Percentiles rank a stretch among this genome's conserved stretches.
Evolutionary conservation across 1,140 invertebrate genomes (phyloP).

Genomic region (Conus ventricosus): DNA sequence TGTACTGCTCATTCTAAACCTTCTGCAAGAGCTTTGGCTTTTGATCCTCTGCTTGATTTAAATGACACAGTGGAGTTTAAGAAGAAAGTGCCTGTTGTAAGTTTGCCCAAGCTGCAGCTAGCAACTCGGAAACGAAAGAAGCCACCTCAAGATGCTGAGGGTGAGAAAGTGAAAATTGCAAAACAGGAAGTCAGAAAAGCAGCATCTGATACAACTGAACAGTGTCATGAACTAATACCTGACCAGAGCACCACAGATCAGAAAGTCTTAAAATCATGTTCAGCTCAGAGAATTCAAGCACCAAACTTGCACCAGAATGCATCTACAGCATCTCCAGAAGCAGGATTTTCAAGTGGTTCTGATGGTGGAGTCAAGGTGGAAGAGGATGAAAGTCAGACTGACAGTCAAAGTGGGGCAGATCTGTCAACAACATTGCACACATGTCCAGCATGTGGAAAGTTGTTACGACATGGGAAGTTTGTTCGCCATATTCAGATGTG

Average conservation of each 20-base stretch:
- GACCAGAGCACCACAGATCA: background rate
- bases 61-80: conserved; percentile 19
- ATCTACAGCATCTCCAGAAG: background rate
- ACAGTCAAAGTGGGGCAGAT: background rate
- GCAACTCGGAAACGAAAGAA: background rate
- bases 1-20: background rate
- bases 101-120: background rate
- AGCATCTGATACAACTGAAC: background rate
- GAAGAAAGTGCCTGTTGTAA: background rate
- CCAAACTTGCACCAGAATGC: background rate
- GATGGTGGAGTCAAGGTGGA: background rate
- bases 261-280: background rate
- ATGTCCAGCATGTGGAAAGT: conserved; percentile 5
- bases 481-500: background rate
- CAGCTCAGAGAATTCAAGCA: background rate
- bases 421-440: conserved; percentile 18
- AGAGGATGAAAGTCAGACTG: background rate
- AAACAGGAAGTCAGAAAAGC: background rate
- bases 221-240: background rate
- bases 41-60: background rate
- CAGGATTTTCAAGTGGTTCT: background rate
- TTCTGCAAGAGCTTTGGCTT: conserved; percentile 1
- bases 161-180: background rate
- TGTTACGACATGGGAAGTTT: background rate
- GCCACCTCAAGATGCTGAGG: background rate